Percentiles rank a stretch among this genome's conserved stretches.
Conservation (phyloP, 1,140 invertebrate species). For the Zaprionus inermis region DNA sequence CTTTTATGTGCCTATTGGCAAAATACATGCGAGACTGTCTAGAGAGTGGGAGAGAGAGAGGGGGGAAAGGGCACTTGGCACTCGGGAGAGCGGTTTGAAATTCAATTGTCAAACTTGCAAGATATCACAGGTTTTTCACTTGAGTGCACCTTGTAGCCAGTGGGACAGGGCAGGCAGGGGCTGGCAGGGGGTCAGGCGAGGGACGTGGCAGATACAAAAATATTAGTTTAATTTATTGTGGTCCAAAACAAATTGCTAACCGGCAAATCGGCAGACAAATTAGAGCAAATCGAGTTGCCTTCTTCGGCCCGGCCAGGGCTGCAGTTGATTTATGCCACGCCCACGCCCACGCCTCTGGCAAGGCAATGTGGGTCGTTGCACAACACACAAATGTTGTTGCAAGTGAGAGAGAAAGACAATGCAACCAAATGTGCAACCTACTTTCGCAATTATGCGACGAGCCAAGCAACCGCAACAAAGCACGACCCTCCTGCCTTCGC, state of each 20-base stretch:
- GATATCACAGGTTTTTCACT: slow-evolving; percentile 78
- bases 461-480: slow-evolving; percentile 30
- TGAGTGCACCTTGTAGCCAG: slow-evolving; percentile 31
- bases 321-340: slow-evolving; percentile 51
- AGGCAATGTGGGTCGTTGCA: slow-evolving; percentile 60
- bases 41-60: slow-evolving; percentile 1
- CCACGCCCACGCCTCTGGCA: slow-evolving; percentile 16
- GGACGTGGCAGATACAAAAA: slow-evolving; percentile 32
- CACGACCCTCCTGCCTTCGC: background rate
- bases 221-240: slow-evolving; percentile 75
- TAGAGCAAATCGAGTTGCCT: slow-evolving; percentile 50
- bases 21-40: slow-evolving; percentile 61
- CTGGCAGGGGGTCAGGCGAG: background rate
- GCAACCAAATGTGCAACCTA: slow-evolving; percentile 77
- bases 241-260: slow-evolving; percentile 47
- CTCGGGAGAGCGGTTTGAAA: slow-evolving; percentile 48
- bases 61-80: background rate
- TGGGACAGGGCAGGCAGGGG: background rate
- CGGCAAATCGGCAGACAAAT: slow-evolving; percentile 70
- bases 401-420: slow-evolving; percentile 41
- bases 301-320: background rate
- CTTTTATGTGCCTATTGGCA: slow-evolving; percentile 79
- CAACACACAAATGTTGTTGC: slow-evolving; percentile 11
- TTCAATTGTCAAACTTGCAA: slow-evolving; percentile 75
- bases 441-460: slow-evolving; percentile 63